These are phyloP conservation scores for Hippocampus zosterae DNA, from an alignment of 2,113 vertebrate genomes.

Conservation along the genomic window DNA sequence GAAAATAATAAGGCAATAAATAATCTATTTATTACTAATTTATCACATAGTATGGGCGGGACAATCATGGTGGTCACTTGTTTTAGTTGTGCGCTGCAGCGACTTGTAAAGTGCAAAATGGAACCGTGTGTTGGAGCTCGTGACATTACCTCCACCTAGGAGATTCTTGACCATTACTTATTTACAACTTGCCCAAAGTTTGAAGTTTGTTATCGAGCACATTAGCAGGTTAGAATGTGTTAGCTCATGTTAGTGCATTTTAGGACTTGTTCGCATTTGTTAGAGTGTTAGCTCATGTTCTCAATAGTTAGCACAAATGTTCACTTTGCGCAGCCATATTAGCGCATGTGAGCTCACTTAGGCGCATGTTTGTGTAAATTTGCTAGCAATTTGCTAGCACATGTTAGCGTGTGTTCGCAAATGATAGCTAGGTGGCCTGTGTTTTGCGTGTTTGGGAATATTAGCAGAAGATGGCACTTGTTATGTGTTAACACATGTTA, in stretches of 20 bases:
- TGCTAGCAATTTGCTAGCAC: not conserved
- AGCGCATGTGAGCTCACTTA: not conserved
- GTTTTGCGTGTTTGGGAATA: not conserved
- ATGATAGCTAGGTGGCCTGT: too few relatives aligned
- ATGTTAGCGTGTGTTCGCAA: not conserved
- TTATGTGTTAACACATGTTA: too few relatives aligned
- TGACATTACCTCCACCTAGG: not conserved
- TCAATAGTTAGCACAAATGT: not conserved
- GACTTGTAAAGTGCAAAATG: constrained; percentile 66
- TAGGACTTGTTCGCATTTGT: not conserved
- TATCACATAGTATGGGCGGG: constrained; percentile 22
- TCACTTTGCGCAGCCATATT: not conserved
- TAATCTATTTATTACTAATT: constrained; percentile 32
- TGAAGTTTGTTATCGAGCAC: not conserved
- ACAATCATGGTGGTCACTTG: constrained; percentile 62
- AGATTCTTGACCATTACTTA: not conserved
- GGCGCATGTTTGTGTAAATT: not conserved
- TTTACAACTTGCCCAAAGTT: not conserved
- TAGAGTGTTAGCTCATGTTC: not conserved
- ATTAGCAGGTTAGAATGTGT: not conserved
- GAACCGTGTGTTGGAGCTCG: constrained; percentile 24
- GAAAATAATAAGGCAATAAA: constrained; percentile 65
- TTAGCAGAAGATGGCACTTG: not conserved
- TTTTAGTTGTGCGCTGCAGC: constrained; percentile 49
- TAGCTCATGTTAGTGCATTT: not conserved